Evolutionary conservation across 2,888 invertebrate species (phyloP), one percentile per base, ranked within the genome.

Genomic region (Sussaba pulchella): DNA sequence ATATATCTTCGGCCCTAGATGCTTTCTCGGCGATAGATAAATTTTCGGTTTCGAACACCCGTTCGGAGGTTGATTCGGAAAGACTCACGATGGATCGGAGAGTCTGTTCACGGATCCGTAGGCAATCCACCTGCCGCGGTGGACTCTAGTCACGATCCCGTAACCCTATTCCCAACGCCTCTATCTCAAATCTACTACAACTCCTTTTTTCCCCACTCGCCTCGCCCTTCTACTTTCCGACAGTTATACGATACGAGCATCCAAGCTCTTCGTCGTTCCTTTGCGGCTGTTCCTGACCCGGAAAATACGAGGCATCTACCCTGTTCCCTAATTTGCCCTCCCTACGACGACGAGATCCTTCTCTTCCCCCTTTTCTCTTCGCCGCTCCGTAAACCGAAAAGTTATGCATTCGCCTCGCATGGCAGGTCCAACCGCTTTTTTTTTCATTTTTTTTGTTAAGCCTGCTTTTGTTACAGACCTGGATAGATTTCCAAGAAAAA

Each of bases 121-220:
- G 67, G 39, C 61, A 61, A 86, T 89, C 86, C 89, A 89, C 89
- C 89, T 89, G 89, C 87, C 84, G 84, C 85, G 19, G 41, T 45
- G 41, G 57, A 77, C 77, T n/a, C n/a, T 73, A 81, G 73, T 80
- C 54, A 52, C 76, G 80, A 83, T 81, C 82, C 82, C 77, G 85
- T 87, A 89, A 88, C 87, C 85, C 88, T 87, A 88, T 88, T 87
- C 86, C 86, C 77, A 81, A 71, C 75, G 54, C 72, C 54, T 84
- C 82, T 88, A 88, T 89, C 89, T 88, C 66, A 81, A 85, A 88
- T 89, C 89, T 89, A 86, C 87, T 83, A 86, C 84, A 77, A 70
- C 81, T 70, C 74, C 52, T 80, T 67, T 45, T 66, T 41, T 31
- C 43, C 54, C 59, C 24, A 41, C 43, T 43, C 43, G 36, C 36